Evolutionary conservation across 1,140 invertebrate genomes (phyloP), one percentile per base, ranked within the genome.

Genomic region (Trissolcus basalis): DNA sequence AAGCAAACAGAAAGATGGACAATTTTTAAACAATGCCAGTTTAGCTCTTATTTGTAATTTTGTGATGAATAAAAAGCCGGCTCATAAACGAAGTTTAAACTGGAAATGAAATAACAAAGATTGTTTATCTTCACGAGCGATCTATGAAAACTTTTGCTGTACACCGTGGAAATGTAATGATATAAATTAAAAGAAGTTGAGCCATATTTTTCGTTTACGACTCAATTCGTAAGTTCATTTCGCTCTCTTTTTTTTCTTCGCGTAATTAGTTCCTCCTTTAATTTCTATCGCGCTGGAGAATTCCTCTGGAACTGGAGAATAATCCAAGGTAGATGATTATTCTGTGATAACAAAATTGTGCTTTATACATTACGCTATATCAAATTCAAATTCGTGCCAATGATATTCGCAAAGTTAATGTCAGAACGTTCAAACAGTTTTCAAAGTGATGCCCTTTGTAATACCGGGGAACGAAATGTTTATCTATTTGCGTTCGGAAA

Each of bases 71-170:
- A n/a, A 39, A n/a, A 39, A 39, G 3, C n/a, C 9, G 36, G n/a
- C 9, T 9, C 9, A 9, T 9, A 33, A 50, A 32, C 12, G 48
- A 19, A 50, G 32, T 50, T 33, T 32, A 9, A 50, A 33, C 10
- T n/a, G 0, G 27, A 27, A 50, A 50, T 32, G 32, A n/a, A 50
- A 50, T 11, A 50, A 33, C 48, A 33, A 50, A 33, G 48, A 33
- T 50, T 50, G 11, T 32, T 50, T 50, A 50, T 50, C 48, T 50
- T 50, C 33, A 50, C 4, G 48, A 50, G 48, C 19, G 12, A 50
- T 50, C 48, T 50, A 6, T 33, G 48, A 33, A 32, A 50, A 50
- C 48, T 50, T 50, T 50, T 50, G 19, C 45, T 19, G 14, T 9
- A 19, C 8, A 19, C 27, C 16, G 32, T 50, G 48, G 3, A 39